Percentiles rank a stretch among this genome's conserved stretches.
phyloP scores from a whole-genome alignment of 2,113 vertebrate genomes.

The Pongo pygmaeus region DNA sequence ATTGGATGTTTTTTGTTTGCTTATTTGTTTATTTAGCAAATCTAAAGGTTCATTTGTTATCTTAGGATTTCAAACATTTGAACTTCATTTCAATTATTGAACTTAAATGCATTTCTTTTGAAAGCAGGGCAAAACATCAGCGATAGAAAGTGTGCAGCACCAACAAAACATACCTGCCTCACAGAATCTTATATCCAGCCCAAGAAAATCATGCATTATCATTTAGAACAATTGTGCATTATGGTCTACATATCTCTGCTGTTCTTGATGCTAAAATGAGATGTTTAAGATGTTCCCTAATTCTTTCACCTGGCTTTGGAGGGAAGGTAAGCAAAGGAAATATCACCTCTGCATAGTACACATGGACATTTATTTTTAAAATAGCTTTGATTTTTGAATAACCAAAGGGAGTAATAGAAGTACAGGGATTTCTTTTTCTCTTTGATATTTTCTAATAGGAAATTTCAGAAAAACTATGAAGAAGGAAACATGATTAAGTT shows the following conservation, averaged over 20 bases:
- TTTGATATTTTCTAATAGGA: background rate
- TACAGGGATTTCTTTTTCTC: background rate
- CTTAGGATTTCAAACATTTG: background rate
- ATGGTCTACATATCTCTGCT: background rate
- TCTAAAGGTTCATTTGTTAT: background rate
- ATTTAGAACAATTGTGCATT: background rate
- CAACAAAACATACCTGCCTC: background rate
- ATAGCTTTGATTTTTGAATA: slow-evolving; percentile 5
- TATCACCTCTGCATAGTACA: background rate
- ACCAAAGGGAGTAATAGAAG: background rate
- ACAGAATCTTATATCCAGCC: background rate
- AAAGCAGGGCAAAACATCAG: background rate
- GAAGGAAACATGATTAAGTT: background rate
- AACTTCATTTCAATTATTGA: background rate
- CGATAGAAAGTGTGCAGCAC: background rate
- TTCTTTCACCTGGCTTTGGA: background rate
- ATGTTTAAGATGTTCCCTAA: background rate
- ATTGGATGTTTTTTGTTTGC: background rate
- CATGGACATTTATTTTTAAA: background rate
- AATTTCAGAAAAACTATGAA: background rate
- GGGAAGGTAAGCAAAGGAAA: background rate
- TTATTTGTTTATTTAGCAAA: background rate
- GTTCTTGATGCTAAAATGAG: background rate
- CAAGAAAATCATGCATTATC: background rate
- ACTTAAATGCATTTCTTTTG: background rate